Percentiles rank a stretch among this genome's conserved stretches.
Conservation (phyloP, 1,140 invertebrate species). For the Sycophaga agraensis region DNA sequence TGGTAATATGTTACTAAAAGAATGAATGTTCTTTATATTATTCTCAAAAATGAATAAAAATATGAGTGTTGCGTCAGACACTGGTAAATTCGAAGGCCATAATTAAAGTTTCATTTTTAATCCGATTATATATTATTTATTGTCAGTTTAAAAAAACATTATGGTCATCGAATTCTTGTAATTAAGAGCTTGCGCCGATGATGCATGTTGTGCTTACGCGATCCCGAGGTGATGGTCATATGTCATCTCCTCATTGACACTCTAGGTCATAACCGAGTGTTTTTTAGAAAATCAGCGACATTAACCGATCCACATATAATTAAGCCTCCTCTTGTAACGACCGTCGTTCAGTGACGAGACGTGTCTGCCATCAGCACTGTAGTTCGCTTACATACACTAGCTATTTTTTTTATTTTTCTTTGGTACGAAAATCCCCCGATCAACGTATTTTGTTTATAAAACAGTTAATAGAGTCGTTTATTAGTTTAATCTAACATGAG, state of each 20-base stretch:
- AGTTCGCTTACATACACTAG: constrained; percentile 47
- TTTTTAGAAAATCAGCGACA: constrained; percentile 38
- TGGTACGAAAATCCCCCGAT: constrained; percentile 11
- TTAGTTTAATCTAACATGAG: too few relatives aligned
- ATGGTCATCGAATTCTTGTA: constrained; percentile 28
- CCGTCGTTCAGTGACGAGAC: constrained; percentile 40
- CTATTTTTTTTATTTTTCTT: constrained; percentile 36
- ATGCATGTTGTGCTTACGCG: constrained; percentile 59
- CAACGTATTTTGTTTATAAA: constrained; percentile 1
- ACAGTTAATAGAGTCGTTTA: too few relatives aligned
- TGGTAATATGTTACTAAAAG: background rate
- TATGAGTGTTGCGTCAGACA: constrained; percentile 11
- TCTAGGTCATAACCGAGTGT: constrained; percentile 42
- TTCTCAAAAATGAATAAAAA: background rate
- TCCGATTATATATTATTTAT: too few relatives aligned
- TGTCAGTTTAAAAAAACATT: background rate
- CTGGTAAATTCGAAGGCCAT: constrained; percentile 9
- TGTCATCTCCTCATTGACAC: constrained; percentile 44
- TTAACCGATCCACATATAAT: constrained; percentile 36
- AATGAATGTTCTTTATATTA: background rate
- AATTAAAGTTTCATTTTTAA: background rate
- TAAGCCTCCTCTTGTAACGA: constrained; percentile 30
- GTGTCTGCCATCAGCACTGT: constrained; percentile 46
- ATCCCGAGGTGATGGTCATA: constrained; percentile 54
- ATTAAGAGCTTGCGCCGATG: constrained; percentile 59